These are phyloP conservation scores for Plumapathes pennacea DNA, from an alignment of 92 coral and sea anemone species.

Conservation along the genomic window DNA sequence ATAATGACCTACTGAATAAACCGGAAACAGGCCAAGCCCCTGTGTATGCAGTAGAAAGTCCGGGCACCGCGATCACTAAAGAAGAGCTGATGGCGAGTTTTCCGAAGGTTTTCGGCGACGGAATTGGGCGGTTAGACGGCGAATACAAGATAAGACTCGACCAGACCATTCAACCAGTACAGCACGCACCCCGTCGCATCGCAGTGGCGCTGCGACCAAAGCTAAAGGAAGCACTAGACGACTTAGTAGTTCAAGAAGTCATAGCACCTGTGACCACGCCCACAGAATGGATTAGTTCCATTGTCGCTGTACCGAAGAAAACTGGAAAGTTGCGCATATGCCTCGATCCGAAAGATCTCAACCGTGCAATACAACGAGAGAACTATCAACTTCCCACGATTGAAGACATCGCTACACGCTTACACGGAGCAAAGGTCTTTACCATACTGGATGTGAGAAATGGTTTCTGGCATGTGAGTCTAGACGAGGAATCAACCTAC, in stretches of 20 bases:
- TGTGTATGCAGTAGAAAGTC: conserved; percentile 36
- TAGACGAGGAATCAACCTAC: background rate
- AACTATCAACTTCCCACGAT: background rate
- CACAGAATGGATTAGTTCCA: background rate
- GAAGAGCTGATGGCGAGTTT: conserved; percentile 24
- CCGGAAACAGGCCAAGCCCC: conserved; percentile 25
- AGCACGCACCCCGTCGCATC: conserved; percentile 10
- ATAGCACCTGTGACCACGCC: conserved; percentile 8
- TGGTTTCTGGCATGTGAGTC: background rate
- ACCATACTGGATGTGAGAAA: background rate
- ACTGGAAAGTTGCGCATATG: background rate
- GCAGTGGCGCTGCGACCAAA: conserved; percentile 25
- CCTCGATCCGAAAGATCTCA: background rate
- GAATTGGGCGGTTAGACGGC: conserved; percentile 23
- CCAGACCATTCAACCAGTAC: conserved; percentile 12
- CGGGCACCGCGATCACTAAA: conserved; percentile 4
- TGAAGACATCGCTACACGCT: background rate
- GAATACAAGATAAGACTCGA: conserved; percentile 27
- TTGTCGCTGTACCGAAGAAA: conserved; percentile 1
- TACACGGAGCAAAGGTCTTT: background rate
- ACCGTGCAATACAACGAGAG: background rate
- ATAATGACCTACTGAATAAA: conserved; percentile 48
- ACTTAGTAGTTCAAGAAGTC: conserved; percentile 31
- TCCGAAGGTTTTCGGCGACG: conserved; percentile 25
- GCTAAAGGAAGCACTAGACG: conserved; percentile 26